phyloP scores from a whole-genome alignment of 1,140 invertebrate genomes.

The Drosophila ohnishii region DNA sequence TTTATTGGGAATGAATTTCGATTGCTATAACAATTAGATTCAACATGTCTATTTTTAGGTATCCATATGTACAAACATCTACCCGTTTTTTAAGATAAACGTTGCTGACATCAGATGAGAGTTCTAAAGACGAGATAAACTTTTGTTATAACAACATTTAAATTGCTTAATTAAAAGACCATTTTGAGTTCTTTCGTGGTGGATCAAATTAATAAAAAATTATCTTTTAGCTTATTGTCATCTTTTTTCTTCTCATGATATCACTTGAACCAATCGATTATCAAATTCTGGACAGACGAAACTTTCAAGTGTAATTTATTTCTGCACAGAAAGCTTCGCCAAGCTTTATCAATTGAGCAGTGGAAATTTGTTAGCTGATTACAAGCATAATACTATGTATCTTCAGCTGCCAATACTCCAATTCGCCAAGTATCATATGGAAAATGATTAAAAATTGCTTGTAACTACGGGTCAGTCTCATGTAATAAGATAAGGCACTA shows the following conservation, averaged over 20 bases:
- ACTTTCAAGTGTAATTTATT: slow-evolving; percentile 15
- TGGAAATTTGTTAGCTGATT: slow-evolving; percentile 70
- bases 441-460: slow-evolving; percentile 34
- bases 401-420: slow-evolving; percentile 25
- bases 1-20: too few species aligned
- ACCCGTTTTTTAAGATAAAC: too few species aligned
- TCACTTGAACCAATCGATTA: not conserved
- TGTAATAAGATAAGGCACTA: slow-evolving; percentile 11
- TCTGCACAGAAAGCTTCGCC: slow-evolving; percentile 30
- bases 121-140: not conserved
- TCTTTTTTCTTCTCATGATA: not conserved
- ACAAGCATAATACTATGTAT: slow-evolving; percentile 14
- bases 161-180: not conserved
- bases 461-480: not conserved
- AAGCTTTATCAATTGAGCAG: slow-evolving; percentile 58
- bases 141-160: not conserved
- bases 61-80: too few species aligned
- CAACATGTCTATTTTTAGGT: too few species aligned
- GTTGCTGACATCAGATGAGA: too few species aligned
- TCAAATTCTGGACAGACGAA: slow-evolving; percentile 13
- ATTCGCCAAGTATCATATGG: slow-evolving; percentile 26
- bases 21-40: too few species aligned
- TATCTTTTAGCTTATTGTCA: not conserved
- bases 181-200: not conserved
- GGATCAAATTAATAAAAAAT: not conserved